These are phyloP conservation scores for Bettongia penicillata DNA, from an alignment of 2,113 vertebrate genomes.

Conservation along the genomic window DNA sequence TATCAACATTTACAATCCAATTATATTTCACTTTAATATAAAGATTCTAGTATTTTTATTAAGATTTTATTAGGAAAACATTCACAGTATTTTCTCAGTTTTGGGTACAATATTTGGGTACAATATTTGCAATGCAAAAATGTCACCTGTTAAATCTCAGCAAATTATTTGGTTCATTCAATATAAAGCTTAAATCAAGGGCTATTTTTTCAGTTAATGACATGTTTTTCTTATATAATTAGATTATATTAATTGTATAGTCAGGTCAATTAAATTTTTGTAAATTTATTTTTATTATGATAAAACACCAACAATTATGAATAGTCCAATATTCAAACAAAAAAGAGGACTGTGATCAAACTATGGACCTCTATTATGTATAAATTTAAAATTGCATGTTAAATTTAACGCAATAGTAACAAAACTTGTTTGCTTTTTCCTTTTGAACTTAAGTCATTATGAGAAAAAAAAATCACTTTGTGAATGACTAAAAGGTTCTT, in stretches of 20 bases:
- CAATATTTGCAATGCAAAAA: not conserved
- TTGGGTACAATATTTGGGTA: not conserved
- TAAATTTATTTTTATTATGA: not conserved
- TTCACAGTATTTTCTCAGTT: not conserved
- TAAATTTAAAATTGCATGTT: not conserved
- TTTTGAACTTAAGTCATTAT: not conserved
- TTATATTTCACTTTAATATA: slow-evolving; percentile 49
- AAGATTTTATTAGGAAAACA: slow-evolving; percentile 24
- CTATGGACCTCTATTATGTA: not conserved
- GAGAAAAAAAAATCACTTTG: not conserved
- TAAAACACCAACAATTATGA: not conserved
- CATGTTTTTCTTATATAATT: not conserved
- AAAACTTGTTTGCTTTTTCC: not conserved
- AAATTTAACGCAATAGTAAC: not conserved
- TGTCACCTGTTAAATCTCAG: not conserved
- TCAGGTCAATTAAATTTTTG: not conserved
- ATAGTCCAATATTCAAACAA: not conserved
- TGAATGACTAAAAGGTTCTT: not conserved
- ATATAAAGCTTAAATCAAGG: not conserved
- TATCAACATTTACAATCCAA: slow-evolving; percentile 38
- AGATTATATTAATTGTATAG: not conserved
- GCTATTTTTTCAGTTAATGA: not conserved
- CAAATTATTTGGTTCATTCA: not conserved
- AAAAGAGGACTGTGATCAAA: not conserved
- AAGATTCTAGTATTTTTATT: slow-evolving; percentile 21